A percentile compares a stretch with the other conserved stretches of the same genome.
phyloP scores from a whole-genome alignment of 2,888 invertebrate species.

The Drosophila fulvimacula region DNA sequence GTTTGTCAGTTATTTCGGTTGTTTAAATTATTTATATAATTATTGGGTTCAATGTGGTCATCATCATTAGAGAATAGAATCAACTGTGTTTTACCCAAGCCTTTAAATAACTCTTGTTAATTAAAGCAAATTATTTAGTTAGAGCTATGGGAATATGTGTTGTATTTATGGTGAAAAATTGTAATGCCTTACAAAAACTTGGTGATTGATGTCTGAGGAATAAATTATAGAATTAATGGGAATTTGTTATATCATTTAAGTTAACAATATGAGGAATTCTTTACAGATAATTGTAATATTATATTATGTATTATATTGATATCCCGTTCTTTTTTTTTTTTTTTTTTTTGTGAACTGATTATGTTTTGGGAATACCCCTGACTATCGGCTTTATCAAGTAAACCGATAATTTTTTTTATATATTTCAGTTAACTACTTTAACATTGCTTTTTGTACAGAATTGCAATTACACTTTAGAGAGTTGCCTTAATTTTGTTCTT shows the following conservation, averaged over 20 bases:
- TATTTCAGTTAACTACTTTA: background rate
- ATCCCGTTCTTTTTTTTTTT: too few species aligned
- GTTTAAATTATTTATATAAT: conserved; percentile 55
- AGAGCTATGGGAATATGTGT: background rate
- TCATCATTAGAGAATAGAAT: conserved; percentile 9
- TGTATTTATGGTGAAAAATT: background rate
- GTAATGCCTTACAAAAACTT: background rate
- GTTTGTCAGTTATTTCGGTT: conserved; percentile 20
- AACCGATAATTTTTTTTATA: too few species aligned
- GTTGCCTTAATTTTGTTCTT: background rate
- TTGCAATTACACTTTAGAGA: background rate
- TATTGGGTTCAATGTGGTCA: conserved; percentile 32
- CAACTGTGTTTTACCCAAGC: background rate
- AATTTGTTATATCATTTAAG: too few species aligned
- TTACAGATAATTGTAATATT: too few species aligned
- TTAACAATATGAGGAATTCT: too few species aligned
- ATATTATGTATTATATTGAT: too few species aligned
- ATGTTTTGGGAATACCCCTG: too few species aligned
- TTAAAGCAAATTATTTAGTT: background rate
- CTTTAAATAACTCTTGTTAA: conserved; percentile 8
- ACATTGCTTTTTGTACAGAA: background rate
- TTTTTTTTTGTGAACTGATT: too few species aligned
- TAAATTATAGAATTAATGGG: background rate
- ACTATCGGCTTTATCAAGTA: too few species aligned
- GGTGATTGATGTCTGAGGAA: background rate